These are phyloP conservation scores for Spialia ferax DNA, from an alignment of 2,888 invertebrate species.

Conservation along the genomic window DNA sequence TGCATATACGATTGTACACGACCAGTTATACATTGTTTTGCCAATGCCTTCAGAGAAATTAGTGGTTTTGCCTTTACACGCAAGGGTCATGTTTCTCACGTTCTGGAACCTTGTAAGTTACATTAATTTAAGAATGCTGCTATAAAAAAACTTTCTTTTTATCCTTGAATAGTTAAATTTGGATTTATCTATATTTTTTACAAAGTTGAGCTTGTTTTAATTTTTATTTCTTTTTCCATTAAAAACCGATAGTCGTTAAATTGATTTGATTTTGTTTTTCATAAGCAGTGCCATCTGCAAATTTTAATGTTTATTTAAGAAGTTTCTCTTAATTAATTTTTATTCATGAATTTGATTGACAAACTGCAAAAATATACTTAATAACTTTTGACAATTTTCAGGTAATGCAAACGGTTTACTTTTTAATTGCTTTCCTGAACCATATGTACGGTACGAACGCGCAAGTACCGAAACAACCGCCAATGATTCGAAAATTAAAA, in stretches of 20 bases:
- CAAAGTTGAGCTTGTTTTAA: too few relatives aligned
- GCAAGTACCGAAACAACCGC: conserved; percentile 83
- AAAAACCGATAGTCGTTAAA: too few relatives aligned
- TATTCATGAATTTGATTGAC: too few relatives aligned
- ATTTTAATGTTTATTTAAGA: too few relatives aligned
- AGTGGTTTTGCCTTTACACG: conserved; percentile 61
- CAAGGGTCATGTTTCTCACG: conserved; percentile 65
- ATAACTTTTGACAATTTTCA: conserved; percentile 70
- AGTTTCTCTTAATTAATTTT: too few relatives aligned
- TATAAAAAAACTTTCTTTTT: too few relatives aligned
- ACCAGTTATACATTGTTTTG: conserved; percentile 65
- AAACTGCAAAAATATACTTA: background rate
- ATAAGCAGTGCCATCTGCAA: too few relatives aligned
- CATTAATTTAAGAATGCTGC: background rate
- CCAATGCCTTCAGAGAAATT: conserved; percentile 59
- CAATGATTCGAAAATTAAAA: conserved; percentile 89
- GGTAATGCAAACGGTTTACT: conserved; percentile 92
- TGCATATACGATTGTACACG: conserved; percentile 65
- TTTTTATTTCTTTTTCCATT: too few relatives aligned
- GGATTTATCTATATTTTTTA: too few relatives aligned
- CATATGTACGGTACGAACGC: conserved; percentile 92
- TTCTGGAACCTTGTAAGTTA: conserved; percentile 69
- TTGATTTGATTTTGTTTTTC: too few relatives aligned
- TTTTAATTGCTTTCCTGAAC: conserved; percentile 90
- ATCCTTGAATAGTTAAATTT: too few relatives aligned